A percentile compares a stretch with the other conserved stretches of the same genome.
Conservation (phyloP, 1,140 invertebrate species). For the Monomorium pharaonis region DNA sequence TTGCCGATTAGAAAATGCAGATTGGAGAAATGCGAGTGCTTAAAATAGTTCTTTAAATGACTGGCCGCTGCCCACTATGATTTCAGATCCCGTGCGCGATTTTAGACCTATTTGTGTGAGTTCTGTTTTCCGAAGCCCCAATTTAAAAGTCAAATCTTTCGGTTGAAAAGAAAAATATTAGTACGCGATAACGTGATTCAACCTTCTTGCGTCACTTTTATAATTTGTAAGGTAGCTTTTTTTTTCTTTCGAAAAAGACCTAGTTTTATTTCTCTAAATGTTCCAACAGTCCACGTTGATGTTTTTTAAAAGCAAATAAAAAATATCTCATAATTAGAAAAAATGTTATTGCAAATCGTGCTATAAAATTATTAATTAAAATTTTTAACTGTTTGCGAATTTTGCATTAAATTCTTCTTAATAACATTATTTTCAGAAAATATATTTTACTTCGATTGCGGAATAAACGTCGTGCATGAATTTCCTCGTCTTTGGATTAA, state of each 20-base stretch:
- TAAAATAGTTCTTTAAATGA: constrained; percentile 49
- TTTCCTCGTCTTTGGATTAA: constrained; percentile 12
- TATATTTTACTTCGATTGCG: background rate
- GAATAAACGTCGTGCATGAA: background rate
- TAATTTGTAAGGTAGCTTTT: background rate
- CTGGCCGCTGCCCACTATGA: constrained; percentile 8
- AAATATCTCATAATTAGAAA: background rate
- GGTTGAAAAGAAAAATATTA: constrained; percentile 24
- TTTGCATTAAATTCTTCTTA: background rate
- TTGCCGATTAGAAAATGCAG: constrained; percentile 55
- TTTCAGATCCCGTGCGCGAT: constrained; percentile 37
- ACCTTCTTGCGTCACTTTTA: background rate
- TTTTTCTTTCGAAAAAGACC: background rate
- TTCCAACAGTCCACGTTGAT: background rate
- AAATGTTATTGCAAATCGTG: background rate
- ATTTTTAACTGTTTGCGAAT: too few species aligned
- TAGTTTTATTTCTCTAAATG: background rate
- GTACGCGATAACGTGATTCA: constrained; percentile 7
- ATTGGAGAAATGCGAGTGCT: constrained; percentile 49
- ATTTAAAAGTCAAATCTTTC: constrained; percentile 55
- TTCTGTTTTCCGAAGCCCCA: constrained; percentile 38
- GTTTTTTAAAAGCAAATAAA: background rate
- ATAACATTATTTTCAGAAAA: background rate
- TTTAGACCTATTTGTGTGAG: constrained; percentile 45
- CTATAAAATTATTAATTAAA: background rate